Evolutionary conservation across 2,888 invertebrate species (phyloP), one percentile per base, ranked within the genome.

Genomic region (Ferdinandea cuprea): DNA sequence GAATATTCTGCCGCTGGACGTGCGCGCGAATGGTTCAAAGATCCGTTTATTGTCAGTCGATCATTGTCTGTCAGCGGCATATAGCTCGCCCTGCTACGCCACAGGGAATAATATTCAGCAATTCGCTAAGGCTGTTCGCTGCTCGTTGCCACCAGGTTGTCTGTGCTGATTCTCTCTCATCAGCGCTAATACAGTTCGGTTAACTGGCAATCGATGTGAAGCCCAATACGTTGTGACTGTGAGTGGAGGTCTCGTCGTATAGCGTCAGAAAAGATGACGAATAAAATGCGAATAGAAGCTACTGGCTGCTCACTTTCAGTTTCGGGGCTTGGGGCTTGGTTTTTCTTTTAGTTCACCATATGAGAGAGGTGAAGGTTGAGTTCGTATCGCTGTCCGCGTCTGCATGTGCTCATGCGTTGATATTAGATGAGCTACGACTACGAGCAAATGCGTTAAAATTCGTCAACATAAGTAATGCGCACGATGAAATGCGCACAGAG

Each of bases 91-190:
- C 68, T 15, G 37, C 42, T 44, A 58, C 35, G 74, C 54, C 35
- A 35, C 30, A 80, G 71, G 77, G 69, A 77, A 58, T 81, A 77
- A 77, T n/a, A n/a, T 81, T 77, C 71, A 56, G 63, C 54, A 35
- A 21, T 61, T 74, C 35, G 46, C 48, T 59, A 13, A 71, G 61
- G 77, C 35, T 77, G 19, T 19, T 48, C 46, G 19, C 63, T 65
- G n/a, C 63, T 28, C n/a, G n/a, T 46, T 37, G 28, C 40, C 42
- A 30, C 76, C 61, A 69, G 63, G 48, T 68, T 74, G 54, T 46
- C 59, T 40, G 44, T 28, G 32, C 42, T 44, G 52, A 28, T 8
- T 9, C 40, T 68, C 58, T 76, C 54, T 66, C 56, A 80, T 35
- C 48, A 44, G 37, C 58, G 50, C 13, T 28, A 66, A 30, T 56